These are phyloP conservation scores for Eledona agricola DNA, from an alignment of 2,888 invertebrate species.

Conservation along the genomic window DNA sequence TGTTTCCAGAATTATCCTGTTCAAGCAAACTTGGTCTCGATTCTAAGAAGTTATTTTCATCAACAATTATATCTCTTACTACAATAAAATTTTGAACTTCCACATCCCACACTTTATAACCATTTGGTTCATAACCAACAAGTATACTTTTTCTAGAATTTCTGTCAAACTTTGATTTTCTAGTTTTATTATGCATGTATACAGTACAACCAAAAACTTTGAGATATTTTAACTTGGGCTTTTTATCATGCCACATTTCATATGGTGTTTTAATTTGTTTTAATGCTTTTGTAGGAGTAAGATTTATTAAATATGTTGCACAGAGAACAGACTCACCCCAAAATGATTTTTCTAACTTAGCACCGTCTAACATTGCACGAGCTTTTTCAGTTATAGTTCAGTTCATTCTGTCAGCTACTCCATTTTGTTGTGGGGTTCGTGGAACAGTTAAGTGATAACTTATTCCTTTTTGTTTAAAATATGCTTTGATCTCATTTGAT, in stretches of 20 bases:
- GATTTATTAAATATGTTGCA: constrained; percentile 38
- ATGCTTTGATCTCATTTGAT: constrained; percentile 31
- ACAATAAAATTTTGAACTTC: constrained; percentile 47
- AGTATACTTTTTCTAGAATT: constrained; percentile 55
- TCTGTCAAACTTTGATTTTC: constrained; percentile 51
- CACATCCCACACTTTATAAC: constrained; percentile 52
- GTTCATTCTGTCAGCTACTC: constrained; percentile 29
- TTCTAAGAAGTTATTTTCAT: constrained; percentile 42
- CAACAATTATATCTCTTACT: constrained; percentile 52
- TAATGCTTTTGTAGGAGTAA: constrained; percentile 42
- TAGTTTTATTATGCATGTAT: constrained; percentile 52
- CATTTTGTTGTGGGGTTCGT: constrained; percentile 39
- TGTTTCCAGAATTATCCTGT: too few relatives aligned
- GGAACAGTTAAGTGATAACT: constrained; percentile 30
- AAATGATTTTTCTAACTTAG: constrained; percentile 50
- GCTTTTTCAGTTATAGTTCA: constrained; percentile 46
- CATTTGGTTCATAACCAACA: constrained; percentile 52
- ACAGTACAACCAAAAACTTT: constrained; percentile 52
- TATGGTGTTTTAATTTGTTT: constrained; percentile 31
- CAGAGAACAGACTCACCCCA: constrained; percentile 50
- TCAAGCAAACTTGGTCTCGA: too few relatives aligned
- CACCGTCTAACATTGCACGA: constrained; percentile 40
- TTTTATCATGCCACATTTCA: constrained; percentile 49
- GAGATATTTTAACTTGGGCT: constrained; percentile 49
- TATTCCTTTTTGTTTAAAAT: constrained; percentile 36